Evolutionary conservation across 2,113 vertebrate species (phyloP), one percentile per base, ranked within the genome.

Genomic region (Leptobrachium ailaonicum): DNA sequence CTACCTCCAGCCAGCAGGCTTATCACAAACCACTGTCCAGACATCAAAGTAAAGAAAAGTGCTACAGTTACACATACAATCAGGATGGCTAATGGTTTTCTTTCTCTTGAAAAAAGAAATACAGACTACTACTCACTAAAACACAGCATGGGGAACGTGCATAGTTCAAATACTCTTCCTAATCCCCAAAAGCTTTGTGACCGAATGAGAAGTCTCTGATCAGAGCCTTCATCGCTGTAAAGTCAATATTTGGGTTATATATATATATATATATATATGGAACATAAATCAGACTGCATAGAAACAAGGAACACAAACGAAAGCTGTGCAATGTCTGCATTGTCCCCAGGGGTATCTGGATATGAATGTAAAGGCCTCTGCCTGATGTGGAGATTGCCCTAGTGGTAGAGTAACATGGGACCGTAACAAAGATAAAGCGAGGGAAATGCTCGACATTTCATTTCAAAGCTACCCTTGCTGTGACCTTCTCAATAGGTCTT

Each of bases 191-290:
- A 62, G 58, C 13, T 79, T 71, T 72, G 69, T 72, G 45, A 72
- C 47, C 71, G 66, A 42, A 53, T 50, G 69, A 72, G 77, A 50
- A 73, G 77, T 14, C 45, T 53, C 44, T 66, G 45, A 80, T 80
- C 78, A n/a, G 20, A n/a, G 68, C 44, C 67, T 71, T 13, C 40
- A 64, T 40, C 71, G 41, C 41, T 32, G 62, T 68, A 41, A 67
- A 60, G 53, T 80, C 77, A 80, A 74, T 73, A 79, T 73, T 72
- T 79, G 60, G 4, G 60, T 79, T 66, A 54, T 4, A 68, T 32
- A 32, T 32, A 32, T 32, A 32, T 32, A 32, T 32, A 32, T 32
- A 32, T 32, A 32, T 32, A 32, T 58, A 40, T 47, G 67, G 62
- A 63, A 71, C 53, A 71, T 63, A 71, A 79, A 47, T 80, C 9